A percentile compares a stretch with the other conserved stretches of the same genome.
Evolutionary conservation across 2,113 vertebrate species (phyloP).

Genomic region (Apteryx owenii): DNA sequence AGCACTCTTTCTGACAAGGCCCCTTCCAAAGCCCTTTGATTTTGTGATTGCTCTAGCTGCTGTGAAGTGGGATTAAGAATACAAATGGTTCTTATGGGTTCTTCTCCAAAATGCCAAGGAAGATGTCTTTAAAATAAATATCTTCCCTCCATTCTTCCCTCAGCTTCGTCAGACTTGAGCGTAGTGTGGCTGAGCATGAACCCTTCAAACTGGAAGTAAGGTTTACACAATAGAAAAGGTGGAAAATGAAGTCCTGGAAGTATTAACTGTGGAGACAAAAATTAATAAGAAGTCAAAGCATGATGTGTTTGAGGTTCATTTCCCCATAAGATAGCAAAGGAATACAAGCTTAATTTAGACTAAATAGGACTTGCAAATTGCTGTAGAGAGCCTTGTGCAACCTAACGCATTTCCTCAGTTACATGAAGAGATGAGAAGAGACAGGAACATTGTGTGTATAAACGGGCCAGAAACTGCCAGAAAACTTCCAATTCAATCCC

Average conservation of each 20-base stretch:
- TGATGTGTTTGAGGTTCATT: background rate
- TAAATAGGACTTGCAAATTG: background rate
- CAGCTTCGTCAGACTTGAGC: background rate
- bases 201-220: background rate
- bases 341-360: background rate
- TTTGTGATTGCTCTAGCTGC: background rate
- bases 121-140: background rate
- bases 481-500: slow-evolving; percentile 42
- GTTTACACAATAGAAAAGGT: background rate
- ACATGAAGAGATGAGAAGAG: slow-evolving; percentile 38
- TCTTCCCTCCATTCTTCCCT: background rate
- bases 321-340: background rate
- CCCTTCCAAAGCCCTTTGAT: background rate
- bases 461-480: slow-evolving; percentile 22
- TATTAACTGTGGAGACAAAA: background rate
- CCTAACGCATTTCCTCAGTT: background rate
- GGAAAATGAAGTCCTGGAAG: background rate
- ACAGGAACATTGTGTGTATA: background rate
- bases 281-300: background rate
- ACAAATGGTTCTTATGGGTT: background rate
- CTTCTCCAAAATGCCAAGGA: background rate
- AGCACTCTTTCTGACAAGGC: background rate
- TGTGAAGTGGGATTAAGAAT: background rate
- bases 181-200: background rate
- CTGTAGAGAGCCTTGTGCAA: background rate